Percentiles rank a stretch among this genome's conserved stretches.
phyloP scores from a whole-genome alignment of 2,113 vertebrate species.

The Taxidea taxus region DNA sequence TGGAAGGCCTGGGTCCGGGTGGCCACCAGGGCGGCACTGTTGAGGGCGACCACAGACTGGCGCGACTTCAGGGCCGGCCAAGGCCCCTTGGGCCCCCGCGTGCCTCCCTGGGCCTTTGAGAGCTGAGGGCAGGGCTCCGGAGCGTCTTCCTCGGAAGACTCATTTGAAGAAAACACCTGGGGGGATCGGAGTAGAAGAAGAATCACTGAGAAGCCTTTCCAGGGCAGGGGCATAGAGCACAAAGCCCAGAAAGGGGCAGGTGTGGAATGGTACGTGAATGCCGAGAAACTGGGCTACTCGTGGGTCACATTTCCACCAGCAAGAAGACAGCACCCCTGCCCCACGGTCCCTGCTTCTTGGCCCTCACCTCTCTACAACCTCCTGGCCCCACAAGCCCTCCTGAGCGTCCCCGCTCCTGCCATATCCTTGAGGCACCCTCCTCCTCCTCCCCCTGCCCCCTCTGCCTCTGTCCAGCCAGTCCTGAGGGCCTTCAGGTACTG shows the following conservation, averaged over 20 bases:
- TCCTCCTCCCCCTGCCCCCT: not conserved
- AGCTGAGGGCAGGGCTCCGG: not conserved
- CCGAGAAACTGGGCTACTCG: not conserved
- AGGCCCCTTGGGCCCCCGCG: not conserved
- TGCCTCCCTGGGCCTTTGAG: not conserved
- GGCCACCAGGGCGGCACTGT: conserved; percentile 55
- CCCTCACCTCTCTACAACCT: not conserved
- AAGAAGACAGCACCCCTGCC: not conserved
- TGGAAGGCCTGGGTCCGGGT: conserved; percentile 54
- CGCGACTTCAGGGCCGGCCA: conserved; percentile 59
- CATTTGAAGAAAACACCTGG: conserved; percentile 71
- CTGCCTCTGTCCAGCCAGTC: not conserved
- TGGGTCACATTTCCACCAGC: not conserved
- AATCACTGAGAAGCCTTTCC: not conserved
- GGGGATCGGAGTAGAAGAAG: not conserved
- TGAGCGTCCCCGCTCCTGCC: not conserved
- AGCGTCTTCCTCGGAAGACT: conserved; percentile 42
- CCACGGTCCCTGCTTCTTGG: not conserved
- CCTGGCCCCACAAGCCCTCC: not conserved
- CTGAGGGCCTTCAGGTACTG: not conserved
- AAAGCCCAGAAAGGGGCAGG: not conserved
- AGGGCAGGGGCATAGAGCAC: not conserved
- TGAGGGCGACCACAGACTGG: conserved; percentile 64
- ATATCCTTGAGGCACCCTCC: not conserved
- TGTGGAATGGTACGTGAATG: not conserved